Percentiles rank a stretch among this genome's conserved stretches.
These are phyloP conservation scores for Eidolon helvum DNA, from an alignment of 2,113 vertebrate species.

Conservation along the genomic window DNA sequence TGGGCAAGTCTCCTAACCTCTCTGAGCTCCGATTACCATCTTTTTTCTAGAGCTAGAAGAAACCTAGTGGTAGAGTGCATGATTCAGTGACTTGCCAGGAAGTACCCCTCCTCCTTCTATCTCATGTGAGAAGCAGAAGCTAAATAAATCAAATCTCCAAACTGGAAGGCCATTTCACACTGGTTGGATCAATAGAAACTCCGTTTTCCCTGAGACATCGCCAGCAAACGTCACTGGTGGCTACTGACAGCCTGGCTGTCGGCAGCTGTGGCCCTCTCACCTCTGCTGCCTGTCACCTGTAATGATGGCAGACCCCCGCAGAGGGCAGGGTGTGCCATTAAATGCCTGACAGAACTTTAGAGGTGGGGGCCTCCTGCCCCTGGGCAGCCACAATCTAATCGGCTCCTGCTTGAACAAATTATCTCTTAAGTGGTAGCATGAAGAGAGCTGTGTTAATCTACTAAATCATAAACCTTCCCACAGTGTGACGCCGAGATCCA, in stretches of 20 bases:
- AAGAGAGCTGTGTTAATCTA: slow-evolving; percentile 72
- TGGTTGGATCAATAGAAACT: slow-evolving; percentile 61
- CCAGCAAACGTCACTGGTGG: slow-evolving; percentile 15
- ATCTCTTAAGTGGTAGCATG: slow-evolving; percentile 64
- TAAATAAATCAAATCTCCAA: slow-evolving; percentile 30
- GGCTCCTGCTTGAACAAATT: slow-evolving; percentile 62
- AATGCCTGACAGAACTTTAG: neutral
- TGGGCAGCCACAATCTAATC: slow-evolving; percentile 34
- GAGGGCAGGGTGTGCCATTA: neutral
- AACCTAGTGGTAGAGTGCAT: neutral
- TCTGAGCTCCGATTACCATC: neutral
- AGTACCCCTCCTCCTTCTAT: neutral
- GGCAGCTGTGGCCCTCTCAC: neutral
- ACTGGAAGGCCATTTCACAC: slow-evolving; percentile 44
- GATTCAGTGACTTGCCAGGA: neutral
- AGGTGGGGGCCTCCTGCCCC: neutral
- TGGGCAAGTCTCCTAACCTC: neutral
- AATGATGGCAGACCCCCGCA: neutral
- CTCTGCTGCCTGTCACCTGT: slow-evolving; percentile 38
- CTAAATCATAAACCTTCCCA: slow-evolving; percentile 63
- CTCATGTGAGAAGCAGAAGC: neutral
- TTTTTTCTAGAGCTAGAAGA: neutral
- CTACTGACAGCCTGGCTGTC: neutral
- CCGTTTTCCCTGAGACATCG: neutral
- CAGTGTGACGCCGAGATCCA: slow-evolving; percentile 49